These are phyloP conservation scores for Pelochelys cantorii DNA, from an alignment of 2,797 vertebrate species.

Conservation along the genomic window DNA sequence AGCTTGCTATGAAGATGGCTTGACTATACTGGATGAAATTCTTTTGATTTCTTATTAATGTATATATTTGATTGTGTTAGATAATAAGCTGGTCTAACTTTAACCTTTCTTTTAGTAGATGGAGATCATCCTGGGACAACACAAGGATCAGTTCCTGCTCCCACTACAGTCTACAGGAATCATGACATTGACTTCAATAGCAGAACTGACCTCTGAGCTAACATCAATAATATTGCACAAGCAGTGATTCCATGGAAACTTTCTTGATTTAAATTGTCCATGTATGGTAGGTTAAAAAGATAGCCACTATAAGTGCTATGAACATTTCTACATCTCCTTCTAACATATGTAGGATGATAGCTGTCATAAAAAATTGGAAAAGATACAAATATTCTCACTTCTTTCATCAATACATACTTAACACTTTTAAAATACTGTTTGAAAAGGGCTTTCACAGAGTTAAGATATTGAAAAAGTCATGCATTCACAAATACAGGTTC, in stretches of 20 bases:
- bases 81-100: constrained; percentile 14
- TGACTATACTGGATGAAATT: background rate
- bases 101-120: background rate
- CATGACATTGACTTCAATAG: background rate
- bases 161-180: background rate
- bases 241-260: background rate
- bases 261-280: background rate
- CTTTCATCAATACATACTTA: constrained; percentile 29
- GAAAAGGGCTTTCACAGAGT: background rate
- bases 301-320: background rate
- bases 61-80: background rate
- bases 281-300: background rate
- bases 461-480: constrained; percentile 1
- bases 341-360: background rate
- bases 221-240: background rate
- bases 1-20: background rate
- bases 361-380: background rate
- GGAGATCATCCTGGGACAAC: background rate
- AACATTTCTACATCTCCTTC: background rate
- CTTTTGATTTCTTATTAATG: constrained; percentile 17
- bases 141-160: fast-evolving
- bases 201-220: background rate
- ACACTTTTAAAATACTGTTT: constrained; percentile 1
- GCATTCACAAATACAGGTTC: background rate
- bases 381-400: constrained; percentile 7